These are phyloP conservation scores for Capreolus pygargus DNA, from an alignment of 2,113 vertebrate species.

Conservation along the genomic window DNA sequence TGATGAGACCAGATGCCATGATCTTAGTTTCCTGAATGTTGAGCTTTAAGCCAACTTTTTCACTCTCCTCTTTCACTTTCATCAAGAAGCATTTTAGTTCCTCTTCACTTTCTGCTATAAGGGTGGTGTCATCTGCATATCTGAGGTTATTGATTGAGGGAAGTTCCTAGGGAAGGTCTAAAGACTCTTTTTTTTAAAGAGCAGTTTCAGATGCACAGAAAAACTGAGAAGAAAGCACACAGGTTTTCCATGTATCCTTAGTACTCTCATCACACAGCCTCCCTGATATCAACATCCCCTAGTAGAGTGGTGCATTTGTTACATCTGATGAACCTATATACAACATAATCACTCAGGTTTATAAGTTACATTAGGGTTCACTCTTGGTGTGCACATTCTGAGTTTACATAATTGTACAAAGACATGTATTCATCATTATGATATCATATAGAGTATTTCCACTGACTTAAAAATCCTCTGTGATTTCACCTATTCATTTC, in stretches of 20 bases:
- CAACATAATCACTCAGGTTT: background rate
- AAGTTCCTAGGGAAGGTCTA: background rate
- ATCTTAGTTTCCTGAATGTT: too few relatives aligned
- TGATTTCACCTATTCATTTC: background rate
- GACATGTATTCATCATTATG: background rate
- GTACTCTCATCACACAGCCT: background rate
- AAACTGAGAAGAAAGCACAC: background rate
- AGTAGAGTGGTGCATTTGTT: background rate
- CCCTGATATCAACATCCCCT: background rate
- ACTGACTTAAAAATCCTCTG: background rate
- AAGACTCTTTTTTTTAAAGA: background rate
- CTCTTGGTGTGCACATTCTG: background rate
- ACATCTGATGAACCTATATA: background rate
- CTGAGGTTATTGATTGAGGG: background rate
- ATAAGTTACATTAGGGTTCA: background rate
- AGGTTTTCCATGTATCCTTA: background rate
- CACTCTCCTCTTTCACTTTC: too few relatives aligned
- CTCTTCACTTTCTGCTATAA: too few relatives aligned
- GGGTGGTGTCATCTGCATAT: too few relatives aligned
- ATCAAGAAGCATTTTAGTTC: too few relatives aligned
- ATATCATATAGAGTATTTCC: background rate
- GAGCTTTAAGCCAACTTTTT: too few relatives aligned
- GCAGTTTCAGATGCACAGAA: background rate
- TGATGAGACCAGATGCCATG: too few relatives aligned
- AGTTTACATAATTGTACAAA: background rate